A percentile compares a stretch with the other conserved stretches of the same genome.
These are phyloP conservation scores for Cremastinae sp. DNA, from an alignment of 2,888 invertebrate genomes.

Conservation along the genomic window DNA sequence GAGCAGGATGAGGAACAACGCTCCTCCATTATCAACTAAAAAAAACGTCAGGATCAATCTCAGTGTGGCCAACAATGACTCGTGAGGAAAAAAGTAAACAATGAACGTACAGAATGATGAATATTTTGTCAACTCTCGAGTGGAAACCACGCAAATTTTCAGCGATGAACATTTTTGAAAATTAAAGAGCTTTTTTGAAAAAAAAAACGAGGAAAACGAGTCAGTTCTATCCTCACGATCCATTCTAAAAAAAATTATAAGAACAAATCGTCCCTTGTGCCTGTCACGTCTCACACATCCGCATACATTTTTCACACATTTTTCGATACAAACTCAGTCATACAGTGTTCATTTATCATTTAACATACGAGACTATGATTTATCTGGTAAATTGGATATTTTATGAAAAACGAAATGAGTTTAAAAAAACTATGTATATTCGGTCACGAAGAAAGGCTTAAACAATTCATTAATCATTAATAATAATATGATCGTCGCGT, in stretches of 20 bases:
- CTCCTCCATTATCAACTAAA: neutral
- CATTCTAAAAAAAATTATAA: neutral
- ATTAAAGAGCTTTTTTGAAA: neutral
- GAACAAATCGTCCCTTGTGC: constrained; percentile 37
- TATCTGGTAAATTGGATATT: constrained; percentile 51
- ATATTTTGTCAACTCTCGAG: neutral
- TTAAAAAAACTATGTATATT: neutral
- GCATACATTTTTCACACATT: constrained; percentile 68
- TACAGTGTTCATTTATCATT: constrained; percentile 49
- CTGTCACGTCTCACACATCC: constrained; percentile 38
- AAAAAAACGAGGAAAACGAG: neutral
- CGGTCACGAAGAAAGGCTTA: constrained; percentile 18
- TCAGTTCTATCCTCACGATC: constrained; percentile 31
- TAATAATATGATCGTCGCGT: constrained; percentile 45
- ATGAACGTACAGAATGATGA: constrained; percentile 29
- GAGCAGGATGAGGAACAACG: constrained; percentile 24
- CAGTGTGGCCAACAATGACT: constrained; percentile 35
- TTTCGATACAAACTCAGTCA: constrained; percentile 54
- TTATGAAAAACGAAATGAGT: constrained; percentile 42
- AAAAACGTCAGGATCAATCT: constrained; percentile 24
- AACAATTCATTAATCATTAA: constrained; percentile 44
- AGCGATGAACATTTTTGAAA: neutral
- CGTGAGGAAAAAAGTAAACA: constrained; percentile 15
- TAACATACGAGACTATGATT: constrained; percentile 42
- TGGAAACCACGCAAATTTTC: neutral